A percentile compares a stretch with the other conserved stretches of the same genome.
Evolutionary conservation across 2,888 invertebrate genomes (phyloP).

Genomic region (Morpho deidamia): DNA sequence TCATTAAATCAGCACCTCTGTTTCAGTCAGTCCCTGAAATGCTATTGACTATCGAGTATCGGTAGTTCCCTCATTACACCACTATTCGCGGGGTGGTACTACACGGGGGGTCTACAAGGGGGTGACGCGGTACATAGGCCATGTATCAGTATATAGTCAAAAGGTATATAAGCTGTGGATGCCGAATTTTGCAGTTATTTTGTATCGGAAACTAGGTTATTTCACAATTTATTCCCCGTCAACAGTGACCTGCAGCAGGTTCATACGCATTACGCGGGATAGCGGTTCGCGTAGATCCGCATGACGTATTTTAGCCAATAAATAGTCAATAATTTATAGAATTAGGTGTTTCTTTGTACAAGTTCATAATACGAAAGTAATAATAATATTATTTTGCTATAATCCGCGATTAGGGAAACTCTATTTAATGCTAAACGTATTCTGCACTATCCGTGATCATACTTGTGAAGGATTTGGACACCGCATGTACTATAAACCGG

Average conservation of each 20-base stretch:
- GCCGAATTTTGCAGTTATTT: slow-evolving; percentile 77
- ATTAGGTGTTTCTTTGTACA: too few relatives aligned
- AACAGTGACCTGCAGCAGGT: slow-evolving; percentile 28
- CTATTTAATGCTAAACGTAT: too few relatives aligned
- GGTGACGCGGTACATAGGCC: slow-evolving; percentile 61
- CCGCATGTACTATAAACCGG: too few relatives aligned
- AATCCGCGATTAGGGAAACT: too few relatives aligned
- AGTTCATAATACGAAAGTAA: too few relatives aligned
- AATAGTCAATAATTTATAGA: slow-evolving; percentile 1
- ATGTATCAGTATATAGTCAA: slow-evolving; percentile 70
- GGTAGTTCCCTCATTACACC: slow-evolving; percentile 44
- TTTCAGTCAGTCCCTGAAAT: slow-evolving; percentile 4
- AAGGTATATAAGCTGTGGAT: slow-evolving; percentile 52
- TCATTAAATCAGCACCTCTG: background rate
- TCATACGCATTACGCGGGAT: slow-evolving; percentile 18
- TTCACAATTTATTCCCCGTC: slow-evolving; percentile 57
- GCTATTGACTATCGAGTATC: slow-evolving; percentile 45
- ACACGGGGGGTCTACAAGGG: slow-evolving; percentile 48
- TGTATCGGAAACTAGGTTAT: slow-evolving; percentile 77
- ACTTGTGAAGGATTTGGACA: too few relatives aligned
- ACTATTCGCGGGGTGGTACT: slow-evolving; percentile 68
- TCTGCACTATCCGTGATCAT: too few relatives aligned
- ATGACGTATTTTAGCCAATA: slow-evolving; percentile 12
- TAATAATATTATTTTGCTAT: too few relatives aligned
- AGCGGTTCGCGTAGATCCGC: slow-evolving; percentile 20